Evolutionary conservation across 1,140 invertebrate species (phyloP).

Genomic region (Aethina tumida): DNA sequence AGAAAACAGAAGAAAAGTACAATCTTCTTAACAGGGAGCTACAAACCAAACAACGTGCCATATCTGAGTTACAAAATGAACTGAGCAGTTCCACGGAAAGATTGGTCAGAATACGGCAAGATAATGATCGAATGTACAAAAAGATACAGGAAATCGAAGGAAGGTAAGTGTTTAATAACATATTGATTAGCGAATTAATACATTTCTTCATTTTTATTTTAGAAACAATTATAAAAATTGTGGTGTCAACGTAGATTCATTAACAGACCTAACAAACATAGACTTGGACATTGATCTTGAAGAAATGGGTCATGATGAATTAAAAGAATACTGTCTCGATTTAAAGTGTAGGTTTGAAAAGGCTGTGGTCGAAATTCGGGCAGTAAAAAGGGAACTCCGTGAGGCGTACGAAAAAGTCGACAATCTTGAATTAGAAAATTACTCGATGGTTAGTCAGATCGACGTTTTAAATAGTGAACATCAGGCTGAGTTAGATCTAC

Average conservation of each 20-base stretch:
- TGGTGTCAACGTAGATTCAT: conserved; percentile 62
- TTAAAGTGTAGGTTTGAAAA: conserved; percentile 67
- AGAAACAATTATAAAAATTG: too few species aligned
- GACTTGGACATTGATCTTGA: conserved; percentile 66
- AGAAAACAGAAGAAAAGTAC: conserved; percentile 45
- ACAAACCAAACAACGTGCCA: conserved; percentile 46
- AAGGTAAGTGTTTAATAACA: conserved; percentile 33
- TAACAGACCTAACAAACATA: conserved; percentile 71
- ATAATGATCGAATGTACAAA: conserved; percentile 63
- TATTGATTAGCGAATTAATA: too few species aligned
- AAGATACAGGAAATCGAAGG: conserved; percentile 59
- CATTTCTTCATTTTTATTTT: too few species aligned
- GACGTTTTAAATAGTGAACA: conserved; percentile 57
- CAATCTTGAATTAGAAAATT: conserved; percentile 63
- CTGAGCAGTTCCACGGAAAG: conserved; percentile 43
- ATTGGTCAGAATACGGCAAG: conserved; percentile 56
- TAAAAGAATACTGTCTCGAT: conserved; percentile 72
- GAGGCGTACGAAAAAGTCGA: conserved; percentile 71
- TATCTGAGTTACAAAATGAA: conserved; percentile 47
- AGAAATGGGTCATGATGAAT: conserved; percentile 60
- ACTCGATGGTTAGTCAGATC: conserved; percentile 62
- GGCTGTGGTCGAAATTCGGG: conserved; percentile 69
- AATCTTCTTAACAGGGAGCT: conserved; percentile 51
- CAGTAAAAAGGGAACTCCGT: conserved; percentile 71
- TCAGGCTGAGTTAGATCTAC: conserved; percentile 62